A percentile compares a stretch with the other conserved stretches of the same genome.
Evolutionary conservation across 2,888 invertebrate species (phyloP).

Genomic region (Spilarctia lutea): DNA sequence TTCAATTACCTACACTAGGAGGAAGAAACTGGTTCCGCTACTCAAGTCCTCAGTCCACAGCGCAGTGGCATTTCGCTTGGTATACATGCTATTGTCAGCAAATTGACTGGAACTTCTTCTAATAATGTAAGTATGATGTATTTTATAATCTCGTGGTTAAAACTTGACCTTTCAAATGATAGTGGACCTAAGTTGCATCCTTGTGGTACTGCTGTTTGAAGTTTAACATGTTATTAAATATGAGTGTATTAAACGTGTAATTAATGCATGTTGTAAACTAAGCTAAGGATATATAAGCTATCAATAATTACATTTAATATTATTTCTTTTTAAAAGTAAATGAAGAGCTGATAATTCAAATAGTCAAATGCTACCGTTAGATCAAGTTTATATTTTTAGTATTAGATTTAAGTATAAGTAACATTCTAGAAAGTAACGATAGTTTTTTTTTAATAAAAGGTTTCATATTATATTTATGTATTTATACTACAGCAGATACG

Average conservation of each 20-base stretch:
- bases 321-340: not conserved
- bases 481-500: not conserved
- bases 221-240: too few relatives aligned
- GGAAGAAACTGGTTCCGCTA: conserved; percentile 25
- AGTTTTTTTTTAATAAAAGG: not conserved
- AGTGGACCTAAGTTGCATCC: not conserved
- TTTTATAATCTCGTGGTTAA: not conserved
- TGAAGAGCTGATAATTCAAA: not conserved
- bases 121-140: conserved; percentile 51
- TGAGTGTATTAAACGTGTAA: not conserved
- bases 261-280: not conserved
- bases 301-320: not conserved
- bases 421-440: not conserved
- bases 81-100: conserved; percentile 95
- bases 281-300: not conserved
- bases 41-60: conserved; percentile 82
- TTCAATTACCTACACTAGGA: conserved; percentile 21
- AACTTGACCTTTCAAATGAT: not conserved
- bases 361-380: not conserved
- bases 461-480: not conserved
- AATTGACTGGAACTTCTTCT: conserved; percentile 86
- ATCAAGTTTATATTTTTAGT: not conserved
- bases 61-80: conserved; percentile 94
- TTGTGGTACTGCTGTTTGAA: not conserved
- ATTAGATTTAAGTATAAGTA: not conserved